Percentiles rank a stretch among this genome's conserved stretches.
These are phyloP conservation scores for Onychomys leucogaster DNA, from an alignment of 2,797 vertebrate genomes.

Conservation along the genomic window DNA sequence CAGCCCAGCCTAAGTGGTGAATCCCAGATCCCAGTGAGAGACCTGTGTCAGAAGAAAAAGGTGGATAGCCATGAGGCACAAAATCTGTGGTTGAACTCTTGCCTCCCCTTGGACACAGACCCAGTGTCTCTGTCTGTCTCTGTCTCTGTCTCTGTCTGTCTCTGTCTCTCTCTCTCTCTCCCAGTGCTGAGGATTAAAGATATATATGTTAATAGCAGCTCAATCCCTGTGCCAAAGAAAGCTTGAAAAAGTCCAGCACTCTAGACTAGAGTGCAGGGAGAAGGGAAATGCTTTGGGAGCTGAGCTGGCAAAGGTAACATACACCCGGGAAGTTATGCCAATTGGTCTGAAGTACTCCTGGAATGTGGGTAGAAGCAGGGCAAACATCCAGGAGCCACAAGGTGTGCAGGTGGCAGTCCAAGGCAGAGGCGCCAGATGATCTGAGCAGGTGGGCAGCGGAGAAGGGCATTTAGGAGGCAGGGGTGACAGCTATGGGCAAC, in stretches of 20 bases:
- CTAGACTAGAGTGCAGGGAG: not conserved
- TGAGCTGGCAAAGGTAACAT: not conserved
- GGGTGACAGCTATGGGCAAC: not conserved
- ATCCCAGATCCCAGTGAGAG: not conserved
- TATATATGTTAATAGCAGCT: too few species aligned
- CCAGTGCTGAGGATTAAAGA: not conserved
- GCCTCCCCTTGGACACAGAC: not conserved
- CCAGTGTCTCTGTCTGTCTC: too few species aligned
- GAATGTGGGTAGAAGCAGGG: not conserved
- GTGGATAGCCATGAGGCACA: not conserved
- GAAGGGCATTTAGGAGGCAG: not conserved
- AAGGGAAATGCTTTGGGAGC: not conserved
- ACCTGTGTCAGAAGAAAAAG: not conserved
- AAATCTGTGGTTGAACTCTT: not conserved
- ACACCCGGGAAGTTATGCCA: fast-evolving
- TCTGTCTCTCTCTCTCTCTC: too few species aligned
- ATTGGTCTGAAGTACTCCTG: not conserved
- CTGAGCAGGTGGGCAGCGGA: not conserved
- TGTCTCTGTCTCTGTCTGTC: too few species aligned
- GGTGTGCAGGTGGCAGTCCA: not conserved
- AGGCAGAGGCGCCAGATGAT: too few species aligned
- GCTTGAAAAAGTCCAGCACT: not conserved
- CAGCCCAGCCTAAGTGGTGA: not conserved
- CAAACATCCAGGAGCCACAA: not conserved
- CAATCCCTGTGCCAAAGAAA: not conserved